Conservation (phyloP, 1,140 invertebrate genomes). For the Diploscapter pachys region DNA sequence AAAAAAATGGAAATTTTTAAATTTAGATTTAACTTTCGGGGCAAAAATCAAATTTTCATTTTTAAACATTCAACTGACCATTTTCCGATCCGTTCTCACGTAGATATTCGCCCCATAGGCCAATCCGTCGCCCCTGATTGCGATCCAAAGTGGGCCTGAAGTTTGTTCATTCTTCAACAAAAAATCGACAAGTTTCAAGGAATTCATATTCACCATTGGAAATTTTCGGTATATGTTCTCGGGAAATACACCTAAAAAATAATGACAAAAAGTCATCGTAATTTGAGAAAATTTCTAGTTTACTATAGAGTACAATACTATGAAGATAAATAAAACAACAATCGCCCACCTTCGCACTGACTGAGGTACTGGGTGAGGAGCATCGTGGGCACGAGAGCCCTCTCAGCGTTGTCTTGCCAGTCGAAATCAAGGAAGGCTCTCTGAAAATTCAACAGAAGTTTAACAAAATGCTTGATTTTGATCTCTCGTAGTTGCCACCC, state of each 20-base stretch:
- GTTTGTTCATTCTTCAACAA: background rate
- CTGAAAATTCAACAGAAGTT: conserved; percentile 2
- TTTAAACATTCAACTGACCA: conserved; percentile 67
- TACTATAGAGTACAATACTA: background rate
- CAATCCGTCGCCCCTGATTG: conserved; percentile 78
- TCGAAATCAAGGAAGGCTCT: conserved; percentile 60
- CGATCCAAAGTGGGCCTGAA: conserved; percentile 77
- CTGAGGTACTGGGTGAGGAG: conserved; percentile 80
- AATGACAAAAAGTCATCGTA: background rate
- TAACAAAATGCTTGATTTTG: too few species aligned
- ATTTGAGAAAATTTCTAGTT: background rate
- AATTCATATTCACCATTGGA: background rate
- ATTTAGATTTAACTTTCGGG: background rate
- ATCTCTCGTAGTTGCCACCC: too few species aligned
- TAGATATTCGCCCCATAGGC: conserved; percentile 74
- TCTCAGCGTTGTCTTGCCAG: conserved; percentile 63
- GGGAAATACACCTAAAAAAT: background rate
- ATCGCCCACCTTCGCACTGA: conserved; percentile 68
- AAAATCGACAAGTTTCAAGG: background rate
- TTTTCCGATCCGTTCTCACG: conserved; percentile 68
- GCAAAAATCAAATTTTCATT: background rate
- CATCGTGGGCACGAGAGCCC: conserved; percentile 71
- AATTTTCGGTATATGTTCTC: background rate
- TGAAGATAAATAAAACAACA: background rate
- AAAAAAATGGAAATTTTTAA: too few species aligned